phyloP scores from a whole-genome alignment of 2,888 invertebrate species.

The Euzophera pinguis region DNA sequence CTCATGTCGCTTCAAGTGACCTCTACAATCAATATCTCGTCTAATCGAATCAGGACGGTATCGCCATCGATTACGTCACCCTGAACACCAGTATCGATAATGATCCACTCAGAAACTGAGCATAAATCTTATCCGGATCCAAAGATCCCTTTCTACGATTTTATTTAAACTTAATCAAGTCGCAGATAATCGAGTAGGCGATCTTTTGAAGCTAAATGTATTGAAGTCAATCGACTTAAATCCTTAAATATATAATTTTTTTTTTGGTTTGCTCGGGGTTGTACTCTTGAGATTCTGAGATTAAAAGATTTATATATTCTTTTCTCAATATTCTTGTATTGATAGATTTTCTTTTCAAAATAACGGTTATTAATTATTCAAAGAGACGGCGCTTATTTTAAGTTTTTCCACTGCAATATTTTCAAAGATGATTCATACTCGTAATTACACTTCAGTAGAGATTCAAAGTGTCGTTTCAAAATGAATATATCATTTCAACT shows the following conservation, averaged over 20 bases:
- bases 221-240: background rate
- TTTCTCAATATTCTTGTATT: too few species aligned
- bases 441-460: too few species aligned
- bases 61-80: conserved; percentile 35
- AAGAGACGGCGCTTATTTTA: too few species aligned
- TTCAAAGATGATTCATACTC: too few species aligned
- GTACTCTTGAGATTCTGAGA: background rate
- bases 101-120: conserved; percentile 42
- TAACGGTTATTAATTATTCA: too few species aligned
- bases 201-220: background rate
- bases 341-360: too few species aligned
- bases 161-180: conserved; percentile 14
- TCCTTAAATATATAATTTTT: background rate
- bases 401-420: too few species aligned
- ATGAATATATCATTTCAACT: too few species aligned
- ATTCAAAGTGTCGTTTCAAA: too few species aligned
- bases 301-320: too few species aligned
- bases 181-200: conserved; percentile 3
- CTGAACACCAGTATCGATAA: conserved; percentile 32
- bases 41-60: conserved; percentile 20
- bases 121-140: conserved; percentile 50
- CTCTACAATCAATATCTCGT: conserved; percentile 17
- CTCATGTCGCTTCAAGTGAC: conserved; percentile 5
- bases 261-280: background rate
- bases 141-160: conserved; percentile 34